Conservation (phyloP, 2,797 vertebrate genomes). For the Hemibagrus guttatus region DNA sequence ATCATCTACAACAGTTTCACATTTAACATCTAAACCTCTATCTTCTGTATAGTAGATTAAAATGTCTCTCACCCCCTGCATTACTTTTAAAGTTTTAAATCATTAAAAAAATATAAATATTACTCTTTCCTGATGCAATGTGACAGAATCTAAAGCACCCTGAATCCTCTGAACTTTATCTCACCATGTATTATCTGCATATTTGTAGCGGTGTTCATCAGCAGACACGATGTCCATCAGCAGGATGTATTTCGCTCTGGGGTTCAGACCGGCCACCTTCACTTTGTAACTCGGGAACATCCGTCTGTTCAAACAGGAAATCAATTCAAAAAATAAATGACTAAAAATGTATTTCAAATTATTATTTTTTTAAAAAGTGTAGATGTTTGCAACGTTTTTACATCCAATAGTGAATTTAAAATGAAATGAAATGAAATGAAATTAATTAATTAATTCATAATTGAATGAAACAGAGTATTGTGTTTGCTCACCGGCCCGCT, state of each 20-base stretch:
- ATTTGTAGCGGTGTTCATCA: constrained; percentile 97
- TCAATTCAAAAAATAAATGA: neutral
- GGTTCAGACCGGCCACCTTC: constrained; percentile 94
- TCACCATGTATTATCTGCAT: constrained; percentile 97
- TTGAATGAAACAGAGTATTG: neutral
- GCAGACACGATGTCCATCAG: constrained; percentile 93
- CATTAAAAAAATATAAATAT: too few relatives aligned
- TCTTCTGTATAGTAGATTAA: neutral
- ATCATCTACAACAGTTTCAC: neutral
- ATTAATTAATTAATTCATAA: neutral
- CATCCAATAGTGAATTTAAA: neutral
- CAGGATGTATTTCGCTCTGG: constrained; percentile 97
- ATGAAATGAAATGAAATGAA: neutral
- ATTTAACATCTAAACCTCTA: neutral
- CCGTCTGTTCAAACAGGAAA: constrained; percentile 71
- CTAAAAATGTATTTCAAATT: too few relatives aligned
- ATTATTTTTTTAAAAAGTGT: too few relatives aligned
- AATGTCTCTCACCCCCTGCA: neutral
- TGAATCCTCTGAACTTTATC: constrained; percentile 46
- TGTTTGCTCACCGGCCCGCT: constrained; percentile 83
- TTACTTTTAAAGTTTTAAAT: neutral
- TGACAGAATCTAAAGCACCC: neutral
- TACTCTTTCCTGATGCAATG: neutral
- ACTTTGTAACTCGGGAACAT: constrained; percentile 99
- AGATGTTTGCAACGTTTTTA: neutral